Evolutionary conservation across 2,113 vertebrate species (phyloP).

Genomic region (Gymnarchus niloticus): DNA sequence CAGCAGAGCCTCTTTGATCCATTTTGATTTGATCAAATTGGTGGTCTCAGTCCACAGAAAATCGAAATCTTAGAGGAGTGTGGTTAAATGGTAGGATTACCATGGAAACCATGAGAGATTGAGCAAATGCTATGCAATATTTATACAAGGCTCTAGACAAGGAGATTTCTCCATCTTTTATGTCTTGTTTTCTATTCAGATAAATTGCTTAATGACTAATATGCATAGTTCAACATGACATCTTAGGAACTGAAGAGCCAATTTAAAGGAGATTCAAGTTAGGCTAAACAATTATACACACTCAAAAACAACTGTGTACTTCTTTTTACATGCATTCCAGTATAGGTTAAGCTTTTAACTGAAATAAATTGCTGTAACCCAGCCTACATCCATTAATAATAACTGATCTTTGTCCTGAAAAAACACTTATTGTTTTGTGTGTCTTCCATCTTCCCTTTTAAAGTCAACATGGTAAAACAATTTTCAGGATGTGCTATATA

Average conservation of each 20-base stretch:
- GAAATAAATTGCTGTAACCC: neutral
- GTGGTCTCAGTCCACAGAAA: neutral
- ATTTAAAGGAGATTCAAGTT: neutral
- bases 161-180: neutral
- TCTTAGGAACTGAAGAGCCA: neutral
- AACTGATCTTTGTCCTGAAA: neutral
- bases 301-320: neutral
- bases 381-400: neutral
- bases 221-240: neutral
- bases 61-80: neutral
- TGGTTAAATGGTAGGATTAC: conserved; percentile 25
- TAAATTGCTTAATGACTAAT: neutral
- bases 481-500: neutral
- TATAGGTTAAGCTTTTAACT: neutral
- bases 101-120: conserved; percentile 29
- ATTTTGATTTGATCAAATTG: conserved; percentile 12
- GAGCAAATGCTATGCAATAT: conserved; percentile 25
- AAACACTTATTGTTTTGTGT: neutral
- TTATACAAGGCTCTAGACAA: conserved; percentile 11
- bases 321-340: neutral
- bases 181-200: neutral
- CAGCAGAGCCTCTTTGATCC: neutral
- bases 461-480: neutral
- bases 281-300: neutral
- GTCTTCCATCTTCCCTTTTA: neutral